Percentiles rank a stretch among this genome's conserved stretches.
Conservation (phyloP, 2,797 vertebrate genomes). For the Synanceia verrucosa region DNA sequence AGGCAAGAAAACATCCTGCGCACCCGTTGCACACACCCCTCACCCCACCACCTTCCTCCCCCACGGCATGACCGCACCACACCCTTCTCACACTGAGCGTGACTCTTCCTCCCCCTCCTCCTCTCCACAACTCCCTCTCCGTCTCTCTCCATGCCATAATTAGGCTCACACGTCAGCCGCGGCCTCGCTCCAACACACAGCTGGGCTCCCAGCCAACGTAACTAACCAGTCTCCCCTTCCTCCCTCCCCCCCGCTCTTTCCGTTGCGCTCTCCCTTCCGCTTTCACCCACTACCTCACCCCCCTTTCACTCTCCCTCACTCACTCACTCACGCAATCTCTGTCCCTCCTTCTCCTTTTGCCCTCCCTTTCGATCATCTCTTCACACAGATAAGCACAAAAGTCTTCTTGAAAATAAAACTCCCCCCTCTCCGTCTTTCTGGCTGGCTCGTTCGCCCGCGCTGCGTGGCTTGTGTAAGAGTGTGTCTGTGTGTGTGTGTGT, state of each 20-base stretch:
- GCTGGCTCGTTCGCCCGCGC: conserved; percentile 30
- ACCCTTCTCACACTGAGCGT: conserved; percentile 77
- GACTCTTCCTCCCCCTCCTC: conserved; percentile 36
- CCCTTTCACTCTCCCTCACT: conserved; percentile 32
- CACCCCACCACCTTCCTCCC: conserved; percentile 33
- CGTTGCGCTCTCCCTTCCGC: conserved; percentile 74
- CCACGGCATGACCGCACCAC: conserved; percentile 74
- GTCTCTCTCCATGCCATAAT: conserved; percentile 79
- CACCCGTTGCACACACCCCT: conserved; percentile 24
- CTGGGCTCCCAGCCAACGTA: conserved; percentile 77
- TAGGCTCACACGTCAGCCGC: conserved; percentile 81
- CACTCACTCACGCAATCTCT: conserved; percentile 59
- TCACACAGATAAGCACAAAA: conserved; percentile 76
- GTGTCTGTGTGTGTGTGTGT: conserved; percentile 9
- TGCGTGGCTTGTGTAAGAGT: conserved; percentile 54
- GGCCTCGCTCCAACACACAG: conserved; percentile 81
- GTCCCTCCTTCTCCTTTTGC: conserved; percentile 44
- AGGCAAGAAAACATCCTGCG: conserved; percentile 66
- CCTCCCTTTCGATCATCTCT: conserved; percentile 62
- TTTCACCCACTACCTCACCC: conserved; percentile 60
- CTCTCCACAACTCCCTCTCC: conserved; percentile 38
- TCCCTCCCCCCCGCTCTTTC: conserved; percentile 51
- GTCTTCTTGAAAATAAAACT: conserved; percentile 79
- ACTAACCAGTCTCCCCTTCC: conserved; percentile 48
- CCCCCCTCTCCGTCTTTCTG: conserved; percentile 55